Conservation (phyloP, 2,797 vertebrate genomes). For the Cirrhinus mrigala region DNA sequence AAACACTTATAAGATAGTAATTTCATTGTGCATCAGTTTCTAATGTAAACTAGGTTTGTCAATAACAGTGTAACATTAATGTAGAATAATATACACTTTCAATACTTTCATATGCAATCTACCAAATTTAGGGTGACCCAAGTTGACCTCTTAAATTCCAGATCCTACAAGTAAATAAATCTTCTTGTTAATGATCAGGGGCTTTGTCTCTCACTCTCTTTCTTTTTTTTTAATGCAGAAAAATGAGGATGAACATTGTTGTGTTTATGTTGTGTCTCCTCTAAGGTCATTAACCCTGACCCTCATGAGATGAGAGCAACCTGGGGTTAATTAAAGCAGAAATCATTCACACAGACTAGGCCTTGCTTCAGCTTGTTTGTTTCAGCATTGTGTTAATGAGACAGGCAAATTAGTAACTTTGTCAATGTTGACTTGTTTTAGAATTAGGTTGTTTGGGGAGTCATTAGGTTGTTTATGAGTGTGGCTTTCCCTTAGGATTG, state of each 20-base stretch:
- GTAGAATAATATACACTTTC: too few relatives aligned
- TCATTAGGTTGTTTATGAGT: not conserved
- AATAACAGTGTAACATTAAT: too few relatives aligned
- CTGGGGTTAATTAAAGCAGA: slow-evolving; percentile 67
- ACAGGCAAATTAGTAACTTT: not conserved
- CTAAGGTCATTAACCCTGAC: slow-evolving; percentile 67
- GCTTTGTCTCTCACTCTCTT: not conserved
- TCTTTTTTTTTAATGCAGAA: too few relatives aligned
- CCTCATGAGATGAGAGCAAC: slow-evolving; percentile 69
- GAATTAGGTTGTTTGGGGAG: not conserved
- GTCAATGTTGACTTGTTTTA: not conserved
- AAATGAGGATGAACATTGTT: too few relatives aligned
- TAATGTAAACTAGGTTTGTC: too few relatives aligned
- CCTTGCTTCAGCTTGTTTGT: not conserved
- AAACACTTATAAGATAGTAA: too few relatives aligned
- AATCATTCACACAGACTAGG: slow-evolving; percentile 50
- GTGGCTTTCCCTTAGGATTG: not conserved
- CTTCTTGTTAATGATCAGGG: not conserved
- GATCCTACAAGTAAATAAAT: not conserved
- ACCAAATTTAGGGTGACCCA: not conserved
- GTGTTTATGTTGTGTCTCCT: slow-evolving; percentile 49
- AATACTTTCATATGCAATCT: too few relatives aligned
- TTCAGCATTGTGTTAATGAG: not conserved
- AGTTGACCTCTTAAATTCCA: not conserved
- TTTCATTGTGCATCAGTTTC: too few relatives aligned